phyloP scores from a whole-genome alignment of 53 echinoderm and acorn worm genomes.

The Paracentrotus lividus region DNA sequence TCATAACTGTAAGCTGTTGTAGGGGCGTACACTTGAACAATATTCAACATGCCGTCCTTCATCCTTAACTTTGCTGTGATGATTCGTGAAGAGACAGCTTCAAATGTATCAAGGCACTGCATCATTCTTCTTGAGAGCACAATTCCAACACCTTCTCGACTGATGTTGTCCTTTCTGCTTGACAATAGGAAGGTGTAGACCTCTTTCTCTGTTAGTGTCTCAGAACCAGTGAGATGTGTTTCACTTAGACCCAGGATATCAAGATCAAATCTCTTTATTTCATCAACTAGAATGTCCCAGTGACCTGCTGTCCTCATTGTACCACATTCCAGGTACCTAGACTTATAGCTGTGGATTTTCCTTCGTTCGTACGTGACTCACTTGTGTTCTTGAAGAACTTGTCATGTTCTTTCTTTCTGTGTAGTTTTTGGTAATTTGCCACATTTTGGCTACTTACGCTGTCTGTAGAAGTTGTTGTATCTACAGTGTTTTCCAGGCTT shows the following conservation, averaged over 20 bases:
- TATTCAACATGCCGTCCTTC: constrained; percentile 21
- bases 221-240: not conserved
- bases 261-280: not conserved
- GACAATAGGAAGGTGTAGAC: not conserved
- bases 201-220: not conserved
- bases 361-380: not conserved
- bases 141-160: constrained; percentile 31
- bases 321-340: not conserved
- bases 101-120: not conserved
- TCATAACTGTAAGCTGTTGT: constrained; percentile 44
- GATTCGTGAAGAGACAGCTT: constrained; percentile 54
- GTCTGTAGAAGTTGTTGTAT: too few relatives aligned
- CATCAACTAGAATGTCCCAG: not conserved
- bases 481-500: too few relatives aligned
- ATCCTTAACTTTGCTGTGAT: constrained; percentile 9
- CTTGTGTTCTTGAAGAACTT: too few relatives aligned
- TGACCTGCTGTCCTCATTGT: not conserved
- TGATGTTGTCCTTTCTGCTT: not conserved
- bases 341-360: not conserved
- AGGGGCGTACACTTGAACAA: constrained; percentile 75
- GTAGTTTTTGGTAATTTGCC: too few relatives aligned
- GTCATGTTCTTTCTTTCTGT: too few relatives aligned
- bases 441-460: too few relatives aligned
- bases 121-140: constrained; percentile 42
- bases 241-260: not conserved